Percentiles rank a stretch among this genome's conserved stretches.
phyloP scores from a whole-genome alignment of 37 sponge, comb jelly and placozoan species.

The Haliclona indistincta region DNA sequence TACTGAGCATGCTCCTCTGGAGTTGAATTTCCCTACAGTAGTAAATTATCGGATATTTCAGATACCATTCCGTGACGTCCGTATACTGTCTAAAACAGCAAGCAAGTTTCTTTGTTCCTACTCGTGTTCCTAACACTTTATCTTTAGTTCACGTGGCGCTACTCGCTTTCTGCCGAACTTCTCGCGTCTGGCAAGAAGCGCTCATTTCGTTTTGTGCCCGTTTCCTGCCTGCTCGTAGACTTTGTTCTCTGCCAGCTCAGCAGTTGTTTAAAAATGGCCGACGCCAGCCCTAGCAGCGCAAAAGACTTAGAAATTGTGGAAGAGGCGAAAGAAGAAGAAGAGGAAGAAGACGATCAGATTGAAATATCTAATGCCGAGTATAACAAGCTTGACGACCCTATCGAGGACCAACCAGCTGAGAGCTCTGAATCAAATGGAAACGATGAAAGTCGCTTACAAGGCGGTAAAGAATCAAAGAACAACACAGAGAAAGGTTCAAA shows the following conservation, averaged over 20 bases:
- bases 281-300: background rate
- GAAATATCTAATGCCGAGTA: background rate
- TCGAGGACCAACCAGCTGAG: background rate
- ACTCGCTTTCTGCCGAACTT: too few relatives aligned
- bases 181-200: too few relatives aligned
- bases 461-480: background rate
- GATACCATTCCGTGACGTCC: too few relatives aligned
- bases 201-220: background rate
- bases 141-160: too few relatives aligned
- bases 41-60: too few relatives aligned
- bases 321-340: background rate
- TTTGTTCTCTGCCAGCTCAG: background rate
- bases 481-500: background rate
- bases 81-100: too few relatives aligned
- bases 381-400: background rate
- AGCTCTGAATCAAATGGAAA: background rate
- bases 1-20: slow-evolving; percentile 73
- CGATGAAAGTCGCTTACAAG: background rate
- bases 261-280: background rate
- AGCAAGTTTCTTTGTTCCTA: too few relatives aligned
- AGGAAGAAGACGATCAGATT: background rate
- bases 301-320: slow-evolving; percentile 1
- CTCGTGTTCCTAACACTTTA: too few relatives aligned
- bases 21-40: slow-evolving; percentile 50
- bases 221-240: background rate